Conservation (phyloP, 1,140 invertebrate species). For the Zaprionus gabonicus region DNA sequence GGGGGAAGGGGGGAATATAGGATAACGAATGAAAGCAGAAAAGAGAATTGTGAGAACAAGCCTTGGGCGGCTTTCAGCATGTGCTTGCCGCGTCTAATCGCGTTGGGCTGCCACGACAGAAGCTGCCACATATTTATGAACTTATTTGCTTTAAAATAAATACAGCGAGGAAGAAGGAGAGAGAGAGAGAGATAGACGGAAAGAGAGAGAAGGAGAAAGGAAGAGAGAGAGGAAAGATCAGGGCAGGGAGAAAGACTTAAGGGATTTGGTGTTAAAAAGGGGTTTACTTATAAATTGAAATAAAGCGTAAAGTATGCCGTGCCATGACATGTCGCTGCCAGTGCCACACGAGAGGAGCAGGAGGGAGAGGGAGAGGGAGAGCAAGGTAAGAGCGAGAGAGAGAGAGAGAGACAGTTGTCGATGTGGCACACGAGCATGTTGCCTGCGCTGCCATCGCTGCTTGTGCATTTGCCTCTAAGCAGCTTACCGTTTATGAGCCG, state of each 20-base stretch:
- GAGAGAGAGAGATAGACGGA: not conserved
- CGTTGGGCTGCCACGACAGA: not conserved
- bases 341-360: not conserved
- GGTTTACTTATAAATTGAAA: constrained; percentile 74
- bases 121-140: constrained; percentile 71
- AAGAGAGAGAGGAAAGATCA: not conserved
- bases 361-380: not conserved
- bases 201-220: too few species aligned
- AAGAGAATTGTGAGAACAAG: not conserved
- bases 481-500: constrained; percentile 79
- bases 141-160: constrained; percentile 80
- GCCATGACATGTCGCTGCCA: constrained; percentile 35
- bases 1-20: not conserved
- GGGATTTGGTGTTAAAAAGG: constrained; percentile 66
- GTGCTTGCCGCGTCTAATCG: constrained; percentile 4
- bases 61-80: not conserved
- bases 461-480: constrained; percentile 70
- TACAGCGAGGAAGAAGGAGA: constrained; percentile 39
- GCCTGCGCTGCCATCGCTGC: constrained; percentile 15
- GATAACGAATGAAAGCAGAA: not conserved
- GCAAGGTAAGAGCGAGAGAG: not conserved
- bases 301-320: constrained; percentile 68
- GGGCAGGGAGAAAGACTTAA: constrained; percentile 39
- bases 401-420: constrained; percentile 24
- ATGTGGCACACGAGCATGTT: constrained; percentile 23